phyloP scores from a whole-genome alignment of 2,888 invertebrate genomes.

The Himalopsyche anomala region DNA sequence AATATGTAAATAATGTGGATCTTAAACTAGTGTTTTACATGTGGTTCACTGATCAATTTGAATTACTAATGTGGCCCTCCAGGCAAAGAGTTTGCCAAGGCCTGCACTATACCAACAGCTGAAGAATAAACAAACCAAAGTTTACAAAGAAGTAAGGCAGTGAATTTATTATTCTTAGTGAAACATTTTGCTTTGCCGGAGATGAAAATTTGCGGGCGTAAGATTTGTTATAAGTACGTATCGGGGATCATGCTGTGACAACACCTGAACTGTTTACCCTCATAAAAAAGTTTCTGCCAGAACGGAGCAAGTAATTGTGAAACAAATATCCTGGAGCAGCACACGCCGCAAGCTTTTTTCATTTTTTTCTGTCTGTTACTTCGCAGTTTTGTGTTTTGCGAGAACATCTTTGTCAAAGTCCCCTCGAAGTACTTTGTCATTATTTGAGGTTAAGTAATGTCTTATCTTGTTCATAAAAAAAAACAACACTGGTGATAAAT shows the following conservation, averaged over 20 bases:
- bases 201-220: neutral
- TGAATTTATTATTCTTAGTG: constrained; percentile 3
- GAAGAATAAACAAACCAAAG: no score
- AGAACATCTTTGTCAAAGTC: constrained; percentile 12
- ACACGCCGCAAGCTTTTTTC: neutral
- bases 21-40: no score
- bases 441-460: neutral
- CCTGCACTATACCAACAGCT: no score
- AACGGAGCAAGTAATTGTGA: constrained; percentile 2
- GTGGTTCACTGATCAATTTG: no score
- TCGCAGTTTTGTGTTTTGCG: neutral
- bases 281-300: constrained; percentile 11
- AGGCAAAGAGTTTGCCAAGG: no score
- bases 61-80: no score
- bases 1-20: no score
- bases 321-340: neutral
- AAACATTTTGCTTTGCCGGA: constrained; percentile 8
- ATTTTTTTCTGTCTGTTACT: neutral
- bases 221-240: constrained; percentile 1
- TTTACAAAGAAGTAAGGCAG: neutral
- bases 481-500: neutral
- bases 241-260: neutral
- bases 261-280: constrained; percentile 26
- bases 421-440: constrained; percentile 3
- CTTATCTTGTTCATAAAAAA: neutral